Evolutionary conservation across 2,797 vertebrate genomes (phyloP), one percentile per base, ranked within the genome.

Genomic region (Argentina silus): DNA sequence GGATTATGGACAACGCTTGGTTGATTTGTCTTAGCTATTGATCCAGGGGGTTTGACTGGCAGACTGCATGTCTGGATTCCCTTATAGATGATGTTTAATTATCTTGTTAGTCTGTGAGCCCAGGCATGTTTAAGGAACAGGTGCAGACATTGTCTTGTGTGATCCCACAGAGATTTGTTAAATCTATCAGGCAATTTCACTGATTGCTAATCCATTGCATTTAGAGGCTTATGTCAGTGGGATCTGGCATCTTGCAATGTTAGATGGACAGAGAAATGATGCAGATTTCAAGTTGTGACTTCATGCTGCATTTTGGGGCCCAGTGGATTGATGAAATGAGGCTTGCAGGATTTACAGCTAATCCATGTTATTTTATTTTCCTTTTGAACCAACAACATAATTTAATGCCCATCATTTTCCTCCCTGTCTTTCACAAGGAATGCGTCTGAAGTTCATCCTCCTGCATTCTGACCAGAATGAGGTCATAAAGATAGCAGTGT

Each of bases 161-260:
- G 89, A 89, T 93, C 84, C 85, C 85, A 88, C 90, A 76, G 88
- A 87, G 83, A 87, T 93, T 87, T 92, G 90, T 91, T 89, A 90
- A 91, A 83, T 72, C 82, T 86, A 89, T 91, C 83, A 83, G 87
- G 85, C 88, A 91, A 73, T 94, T 93, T 91, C 82, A 81, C 87
- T 93, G 91, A 93, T 93, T 86, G 68, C 88, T 92, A 93, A 93
- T 95, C 93, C 86, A 82, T 90, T 91, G 89, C 76, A 63, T 92
- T 90, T 91, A 89, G 89, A 87, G 90, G 89, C 84, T 89, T 92
- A 42, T 67, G 62, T 94, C 84, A 88, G 81, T 85, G 71, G 78
- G 78, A 91, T 89, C 88, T 88, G 86, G 83, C 79, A 87, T 91
- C 77, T 86, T 85, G 45, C 83, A 67, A 27, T 69, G 48, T 50